Evolutionary conservation across 1,140 invertebrate species (phyloP), one percentile per base, ranked within the genome.

Genomic region (Drosophila willistoni): DNA sequence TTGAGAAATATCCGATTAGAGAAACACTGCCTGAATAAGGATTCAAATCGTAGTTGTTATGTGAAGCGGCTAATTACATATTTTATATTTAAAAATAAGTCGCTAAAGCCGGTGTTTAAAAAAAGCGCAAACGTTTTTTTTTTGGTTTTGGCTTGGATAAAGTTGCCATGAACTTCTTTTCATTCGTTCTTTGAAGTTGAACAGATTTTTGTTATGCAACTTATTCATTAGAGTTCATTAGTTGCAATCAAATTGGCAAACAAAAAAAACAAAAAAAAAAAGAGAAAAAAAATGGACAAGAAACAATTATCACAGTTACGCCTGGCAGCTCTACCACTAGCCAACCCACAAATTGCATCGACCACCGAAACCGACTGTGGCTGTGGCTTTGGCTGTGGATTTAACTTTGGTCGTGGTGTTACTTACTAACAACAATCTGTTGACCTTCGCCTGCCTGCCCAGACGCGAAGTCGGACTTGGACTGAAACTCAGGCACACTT

Each of bases 261-360:
- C 19, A 22, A 22, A 22, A 22, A 22, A 22, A 19, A 39, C 7
- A 39, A 39, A 39, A 39, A 17, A 47, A 39, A 13, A n/a, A 3
- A n/a, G n/a, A n/a, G n/a, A n/a, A 39, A 7, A 47, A 19, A 89
- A 87, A 87, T 87, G 80, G 77, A 87, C 83, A 89, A 87, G 84
- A 89, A 87, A 87, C 83, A 87, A 87, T 87, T 87, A 87, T 87
- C 80, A 83, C 84, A 77, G 79, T 60, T 73, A 86, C 84, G 84
- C 82, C 82, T 68, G 70, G 74, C 62, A 68, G 41, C 71, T 63
- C 64, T 63, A 62, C 56, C 57, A 59, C 55, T 63, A 57, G 22
- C 68, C 59, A 34, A 44, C 36, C 54, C 68, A 41, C 61, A 10
- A 39, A 14, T 54, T 34, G 14, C 41, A 54, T 47, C 10, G 54